These are phyloP conservation scores for Congeria kusceri DNA, from an alignment of 2,888 invertebrate species.

Conservation along the genomic window DNA sequence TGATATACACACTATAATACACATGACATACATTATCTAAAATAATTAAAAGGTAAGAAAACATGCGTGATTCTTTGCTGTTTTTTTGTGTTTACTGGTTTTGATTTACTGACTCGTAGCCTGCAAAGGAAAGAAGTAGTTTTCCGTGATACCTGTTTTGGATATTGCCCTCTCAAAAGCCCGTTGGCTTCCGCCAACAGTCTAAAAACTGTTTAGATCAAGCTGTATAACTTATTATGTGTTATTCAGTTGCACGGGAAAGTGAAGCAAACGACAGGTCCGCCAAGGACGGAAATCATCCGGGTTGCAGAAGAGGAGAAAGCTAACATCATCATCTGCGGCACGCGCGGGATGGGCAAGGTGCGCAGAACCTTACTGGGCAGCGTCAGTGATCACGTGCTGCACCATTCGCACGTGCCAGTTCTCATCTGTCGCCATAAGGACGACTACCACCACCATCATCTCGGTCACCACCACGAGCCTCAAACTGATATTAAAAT, in stretches of 20 bases:
- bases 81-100: too few species aligned
- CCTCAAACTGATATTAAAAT: slow-evolving; percentile 23
- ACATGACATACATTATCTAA: too few species aligned
- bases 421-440: slow-evolving; percentile 64
- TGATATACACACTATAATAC: too few species aligned
- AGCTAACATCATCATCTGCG: slow-evolving; percentile 60
- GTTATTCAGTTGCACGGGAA: slow-evolving; percentile 50
- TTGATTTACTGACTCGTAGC: too few species aligned
- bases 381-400: slow-evolving; percentile 69
- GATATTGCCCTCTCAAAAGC: too few species aligned
- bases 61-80: too few species aligned
- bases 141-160: too few species aligned
- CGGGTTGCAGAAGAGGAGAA: slow-evolving; percentile 61
- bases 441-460: slow-evolving; percentile 58
- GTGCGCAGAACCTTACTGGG: slow-evolving; percentile 64
- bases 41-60: too few species aligned
- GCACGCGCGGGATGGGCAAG: slow-evolving; percentile 65
- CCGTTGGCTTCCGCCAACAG: too few species aligned
- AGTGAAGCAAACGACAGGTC: slow-evolving; percentile 49
- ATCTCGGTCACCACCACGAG: slow-evolving; percentile 10
- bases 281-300: slow-evolving; percentile 39
- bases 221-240: too few species aligned
- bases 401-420: slow-evolving; percentile 67
- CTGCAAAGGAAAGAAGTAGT: too few species aligned
- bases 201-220: too few species aligned